Base-by-base conservation (phyloP, 2,888 invertebrate species). In the Lottia gigantea region DNA sequence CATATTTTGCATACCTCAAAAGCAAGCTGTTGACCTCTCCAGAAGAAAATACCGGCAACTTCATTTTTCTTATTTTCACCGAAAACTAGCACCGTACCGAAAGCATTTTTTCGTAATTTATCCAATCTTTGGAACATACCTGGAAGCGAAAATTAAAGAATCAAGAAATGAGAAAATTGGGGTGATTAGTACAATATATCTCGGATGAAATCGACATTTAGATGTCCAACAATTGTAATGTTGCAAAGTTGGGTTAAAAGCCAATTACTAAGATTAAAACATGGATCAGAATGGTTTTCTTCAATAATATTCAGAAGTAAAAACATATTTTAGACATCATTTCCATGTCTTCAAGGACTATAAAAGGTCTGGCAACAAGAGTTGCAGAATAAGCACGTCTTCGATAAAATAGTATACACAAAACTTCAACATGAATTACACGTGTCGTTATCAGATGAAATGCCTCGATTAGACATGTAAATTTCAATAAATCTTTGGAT, bases 71-170 rank as follows among this genome's bases (percentile, higher is more conserved):
- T 94, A 90, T 98, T 96, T 67, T 91, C 91, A 40, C 99, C 98
- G 89, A 98, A 98, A 74, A 99, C 91, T 86, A 95, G 94, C 80
- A 95, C 93, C 15, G 97, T 97, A 69, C 95, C 96, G 89, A 99
- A 98, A 2, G 97, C 94, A 87, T 94, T 93, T 91, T 99, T 99
- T 83, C 97, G 93, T 95, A 99, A 94, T 91, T 97, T 98, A 87
- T 99, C 99, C 82, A 99, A 90, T 76, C 99, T 93, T 91, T 99
- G 99, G 92, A 93, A 97, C 97, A 99, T 97, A 81, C 98, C 96
- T 94, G 88, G 16, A 88, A 82, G 40, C 55, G 47, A 49, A 62
- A 71, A 75, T 66, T 63, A 70, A 66, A 65, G 46, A 62, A 12
- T 19, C 2, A 46, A 6, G 23, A 46, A 14, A 2, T 6, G 7